Conservation (phyloP, 1,140 invertebrate species). For the Trichonephila clavata region DNA sequence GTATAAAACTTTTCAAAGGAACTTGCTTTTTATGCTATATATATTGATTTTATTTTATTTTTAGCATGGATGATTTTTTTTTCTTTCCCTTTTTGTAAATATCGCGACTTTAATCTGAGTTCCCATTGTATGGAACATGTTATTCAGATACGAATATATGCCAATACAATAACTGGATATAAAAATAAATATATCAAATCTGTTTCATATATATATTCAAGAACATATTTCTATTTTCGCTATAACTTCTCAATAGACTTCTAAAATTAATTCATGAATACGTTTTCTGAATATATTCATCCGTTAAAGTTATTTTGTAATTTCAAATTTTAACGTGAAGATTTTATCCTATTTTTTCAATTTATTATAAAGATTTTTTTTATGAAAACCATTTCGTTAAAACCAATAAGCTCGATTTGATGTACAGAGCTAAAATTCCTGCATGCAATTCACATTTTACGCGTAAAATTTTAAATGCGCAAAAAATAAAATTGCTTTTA, state of each 20-base stretch:
- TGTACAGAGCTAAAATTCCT: no score
- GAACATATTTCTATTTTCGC: no score
- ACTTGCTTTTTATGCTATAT: background rate
- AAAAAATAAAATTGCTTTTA: no score
- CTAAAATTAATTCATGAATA: background rate
- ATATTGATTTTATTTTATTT: background rate
- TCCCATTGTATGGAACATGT: background rate
- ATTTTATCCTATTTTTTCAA: no score
- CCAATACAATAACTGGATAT: background rate
- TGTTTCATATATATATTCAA: background rate
- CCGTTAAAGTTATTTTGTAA: no score
- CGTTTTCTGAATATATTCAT: background rate
- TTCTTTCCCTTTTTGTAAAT: background rate
- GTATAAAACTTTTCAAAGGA: background rate
- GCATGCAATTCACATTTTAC: no score
- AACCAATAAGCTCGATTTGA: no score
- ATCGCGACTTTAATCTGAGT: background rate
- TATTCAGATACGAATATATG: background rate
- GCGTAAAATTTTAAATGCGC: no score
- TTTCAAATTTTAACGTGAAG: no score
- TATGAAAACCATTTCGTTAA: no score
- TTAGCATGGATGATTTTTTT: background rate
- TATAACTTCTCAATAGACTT: background rate
- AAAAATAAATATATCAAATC: background rate
- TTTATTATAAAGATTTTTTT: no score